These are phyloP conservation scores for Cheracebus regulus DNA, from an alignment of 2,797 vertebrate species.

Conservation along the genomic window DNA sequence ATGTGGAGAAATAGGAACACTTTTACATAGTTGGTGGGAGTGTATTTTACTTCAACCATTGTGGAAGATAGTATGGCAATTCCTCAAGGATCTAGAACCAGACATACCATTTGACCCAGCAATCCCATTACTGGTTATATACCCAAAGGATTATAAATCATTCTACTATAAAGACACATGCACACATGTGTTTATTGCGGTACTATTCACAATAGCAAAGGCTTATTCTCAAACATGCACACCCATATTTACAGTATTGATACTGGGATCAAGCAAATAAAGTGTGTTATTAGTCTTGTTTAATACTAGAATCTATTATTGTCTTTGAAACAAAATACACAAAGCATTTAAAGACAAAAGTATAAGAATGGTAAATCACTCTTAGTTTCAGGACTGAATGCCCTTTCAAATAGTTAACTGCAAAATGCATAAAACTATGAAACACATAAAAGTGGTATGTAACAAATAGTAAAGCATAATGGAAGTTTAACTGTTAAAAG, in stretches of 20 bases:
- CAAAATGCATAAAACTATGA: constrained; percentile 77
- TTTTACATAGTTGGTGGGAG: too few relatives aligned
- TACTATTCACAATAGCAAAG: too few relatives aligned
- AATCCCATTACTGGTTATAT: too few relatives aligned
- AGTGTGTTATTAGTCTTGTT: neutral
- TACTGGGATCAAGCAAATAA: constrained; percentile 19
- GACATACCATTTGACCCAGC: too few relatives aligned
- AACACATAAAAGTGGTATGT: constrained; percentile 79
- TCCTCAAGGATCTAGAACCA: too few relatives aligned
- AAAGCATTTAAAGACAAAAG: constrained; percentile 22
- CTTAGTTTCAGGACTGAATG: constrained; percentile 66
- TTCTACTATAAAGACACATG: too few relatives aligned
- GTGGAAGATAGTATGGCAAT: too few relatives aligned
- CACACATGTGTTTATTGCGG: too few relatives aligned
- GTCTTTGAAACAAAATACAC: constrained; percentile 64
- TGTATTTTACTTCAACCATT: too few relatives aligned
- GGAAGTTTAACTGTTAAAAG: constrained; percentile 80
- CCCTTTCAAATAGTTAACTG: constrained; percentile 77
- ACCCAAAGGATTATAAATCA: too few relatives aligned
- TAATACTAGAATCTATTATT: neutral
- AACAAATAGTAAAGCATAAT: constrained; percentile 82
- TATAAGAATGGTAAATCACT: constrained; percentile 73
- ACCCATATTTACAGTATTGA: neutral
- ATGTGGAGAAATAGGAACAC: too few relatives aligned
- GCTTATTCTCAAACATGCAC: neutral